Conservation (phyloP, 2,888 invertebrate species). For the Chrysodeixis includens region DNA sequence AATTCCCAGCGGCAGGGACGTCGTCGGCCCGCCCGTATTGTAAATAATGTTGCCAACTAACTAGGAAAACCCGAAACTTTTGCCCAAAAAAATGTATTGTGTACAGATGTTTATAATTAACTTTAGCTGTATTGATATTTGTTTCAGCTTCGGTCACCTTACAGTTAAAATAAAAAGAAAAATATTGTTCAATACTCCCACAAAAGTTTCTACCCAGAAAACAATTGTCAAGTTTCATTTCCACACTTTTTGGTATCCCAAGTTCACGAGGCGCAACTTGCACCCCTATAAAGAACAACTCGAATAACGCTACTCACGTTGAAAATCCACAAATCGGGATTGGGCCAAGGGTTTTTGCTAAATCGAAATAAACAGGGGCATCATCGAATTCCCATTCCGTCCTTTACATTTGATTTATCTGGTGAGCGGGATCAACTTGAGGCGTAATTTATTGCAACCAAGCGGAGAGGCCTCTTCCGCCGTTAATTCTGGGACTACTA, state of each 20-base stretch:
- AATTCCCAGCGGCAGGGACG: constrained; percentile 71
- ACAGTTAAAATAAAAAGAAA: neutral
- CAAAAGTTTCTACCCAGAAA: too few relatives aligned
- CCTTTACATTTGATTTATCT: constrained; percentile 84
- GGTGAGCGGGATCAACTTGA: constrained; percentile 78
- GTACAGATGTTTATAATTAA: constrained; percentile 10
- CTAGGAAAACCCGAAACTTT: constrained; percentile 27
- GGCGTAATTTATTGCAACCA: constrained; percentile 79
- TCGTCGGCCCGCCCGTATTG: constrained; percentile 56
- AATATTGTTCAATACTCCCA: too few relatives aligned
- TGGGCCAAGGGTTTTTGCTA: constrained; percentile 65
- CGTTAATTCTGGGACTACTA: constrained; percentile 78
- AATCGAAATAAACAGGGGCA: constrained; percentile 73
- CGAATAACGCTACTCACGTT: constrained; percentile 68
- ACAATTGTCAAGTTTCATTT: constrained; percentile 21
- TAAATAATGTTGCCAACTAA: constrained; percentile 54
- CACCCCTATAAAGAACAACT: constrained; percentile 62
- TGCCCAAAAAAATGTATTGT: constrained; percentile 24
- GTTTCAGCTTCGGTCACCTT: neutral
- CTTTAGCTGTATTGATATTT: neutral
- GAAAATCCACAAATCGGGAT: constrained; percentile 65
- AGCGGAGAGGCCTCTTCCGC: constrained; percentile 69
- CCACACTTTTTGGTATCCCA: constrained; percentile 35
- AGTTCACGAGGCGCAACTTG: constrained; percentile 45
- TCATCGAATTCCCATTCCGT: constrained; percentile 81